Evolutionary conservation across 2,113 vertebrate genomes (phyloP), one percentile per base, ranked within the genome.

Genomic region (Pogona vitticeps): DNA sequence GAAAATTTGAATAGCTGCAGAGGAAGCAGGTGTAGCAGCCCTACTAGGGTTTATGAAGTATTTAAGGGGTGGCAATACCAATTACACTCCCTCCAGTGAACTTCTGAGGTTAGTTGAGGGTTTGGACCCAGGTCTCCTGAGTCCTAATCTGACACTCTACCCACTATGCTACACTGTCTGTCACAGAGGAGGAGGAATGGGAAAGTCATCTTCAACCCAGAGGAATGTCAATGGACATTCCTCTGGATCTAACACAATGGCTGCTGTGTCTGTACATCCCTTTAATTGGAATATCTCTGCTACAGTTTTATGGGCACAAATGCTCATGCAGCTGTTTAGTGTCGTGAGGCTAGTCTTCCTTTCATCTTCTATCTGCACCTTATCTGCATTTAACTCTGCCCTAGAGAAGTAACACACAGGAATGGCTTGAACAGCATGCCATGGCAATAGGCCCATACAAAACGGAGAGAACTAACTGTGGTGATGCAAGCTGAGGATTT

Each of bases 401-500:
- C 52, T 76, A 40, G 67, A 65, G 40, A 14, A 36, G 36, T 31
- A 77, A 68, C 28, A 18, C 18, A 52, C 38, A 33, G 52, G 18
- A 71, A 79, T 42, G 56, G 6, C 61, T 26, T 75, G 52, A 73
- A 86, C 73, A 63, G 40, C 58, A 81, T 87, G 7, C 56, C 28
- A 52, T 81, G 14, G 38, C 28, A 80, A 86, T 65, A 36, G n/a
- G 42, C 9, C 42, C 42, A 33, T 52, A 36, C 67, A 31, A 81
- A 52, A 82, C 21, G 31, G 79, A 82, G 36, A 26, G 72, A 56
- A 15, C 33, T 76, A 28, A 31, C 10, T 81, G 36, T 38, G 52
- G 38, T 76, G 85, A 76, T 76, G 42, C 67, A 31, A 6, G 36
- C 42, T 9, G 58, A 86, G 71, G 78, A 81, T 65, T 75, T 81